Percentiles rank a stretch among this genome's conserved stretches.
phyloP scores from a whole-genome alignment of 1,140 invertebrate genomes.

The Condylostylus longicornis region DNA sequence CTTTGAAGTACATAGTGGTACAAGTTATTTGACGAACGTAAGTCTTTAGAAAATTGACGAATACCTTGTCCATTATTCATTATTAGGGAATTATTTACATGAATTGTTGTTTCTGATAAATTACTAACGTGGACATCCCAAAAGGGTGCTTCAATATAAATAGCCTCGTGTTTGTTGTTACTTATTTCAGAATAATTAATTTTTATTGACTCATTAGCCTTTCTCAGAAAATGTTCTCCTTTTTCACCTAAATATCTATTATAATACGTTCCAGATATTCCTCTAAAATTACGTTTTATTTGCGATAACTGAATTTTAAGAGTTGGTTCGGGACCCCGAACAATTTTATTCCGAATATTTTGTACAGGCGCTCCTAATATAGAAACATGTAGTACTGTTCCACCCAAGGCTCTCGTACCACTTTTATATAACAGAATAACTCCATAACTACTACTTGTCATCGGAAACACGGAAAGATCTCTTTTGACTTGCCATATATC shows the following conservation, averaged over 20 bases:
- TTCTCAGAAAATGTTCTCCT: conserved; percentile 69
- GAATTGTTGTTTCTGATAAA: conserved; percentile 67
- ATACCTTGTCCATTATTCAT: conserved; percentile 73
- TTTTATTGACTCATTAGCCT: conserved; percentile 74
- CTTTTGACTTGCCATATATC: conserved; percentile 60
- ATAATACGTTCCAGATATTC: conserved; percentile 74
- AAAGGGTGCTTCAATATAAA: conserved; percentile 66
- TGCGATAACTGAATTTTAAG: conserved; percentile 51
- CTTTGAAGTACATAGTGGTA: conserved; percentile 87
- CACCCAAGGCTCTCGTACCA: conserved; percentile 59
- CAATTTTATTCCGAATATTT: conserved; percentile 50
- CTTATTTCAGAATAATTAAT: conserved; percentile 64
- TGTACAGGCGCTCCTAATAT: conserved; percentile 54
- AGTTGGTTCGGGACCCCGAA: conserved; percentile 60
- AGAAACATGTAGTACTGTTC: conserved; percentile 66
- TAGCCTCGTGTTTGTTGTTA: conserved; percentile 60
- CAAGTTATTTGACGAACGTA: conserved; percentile 82
- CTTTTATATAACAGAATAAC: conserved; percentile 70
- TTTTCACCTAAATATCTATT: conserved; percentile 72
- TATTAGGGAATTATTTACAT: conserved; percentile 71
- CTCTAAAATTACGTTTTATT: conserved; percentile 66
- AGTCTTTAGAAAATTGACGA: conserved; percentile 73
- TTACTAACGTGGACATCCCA: conserved; percentile 71
- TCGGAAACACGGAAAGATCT: conserved; percentile 75
- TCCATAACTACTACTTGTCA: conserved; percentile 67